These are phyloP conservation scores for Callipepla californica DNA, from an alignment of 2,113 vertebrate species.

Conservation along the genomic window DNA sequence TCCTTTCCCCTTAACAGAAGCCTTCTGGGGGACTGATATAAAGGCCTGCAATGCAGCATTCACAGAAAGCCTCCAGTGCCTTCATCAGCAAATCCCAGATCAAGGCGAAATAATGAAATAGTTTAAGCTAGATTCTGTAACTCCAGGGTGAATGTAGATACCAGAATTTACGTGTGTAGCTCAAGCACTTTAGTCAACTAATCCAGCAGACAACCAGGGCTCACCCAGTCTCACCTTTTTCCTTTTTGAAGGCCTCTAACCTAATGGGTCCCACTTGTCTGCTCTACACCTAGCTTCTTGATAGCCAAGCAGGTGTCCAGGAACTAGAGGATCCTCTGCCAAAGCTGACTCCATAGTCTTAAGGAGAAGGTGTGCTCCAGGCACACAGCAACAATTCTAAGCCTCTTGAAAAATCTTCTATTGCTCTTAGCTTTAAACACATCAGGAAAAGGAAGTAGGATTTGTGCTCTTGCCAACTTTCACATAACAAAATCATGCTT, in stretches of 20 bases:
- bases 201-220: background rate
- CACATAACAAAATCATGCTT: background rate
- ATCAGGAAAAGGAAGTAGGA: background rate
- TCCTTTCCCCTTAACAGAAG: background rate
- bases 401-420: background rate
- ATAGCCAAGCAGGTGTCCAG: background rate
- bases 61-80: background rate
- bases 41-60: background rate
- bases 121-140: background rate
- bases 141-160: background rate
- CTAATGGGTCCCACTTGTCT: fast-evolving
- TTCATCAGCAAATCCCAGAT: background rate
- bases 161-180: background rate
- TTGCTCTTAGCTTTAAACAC: background rate
- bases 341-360: background rate
- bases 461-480: background rate
- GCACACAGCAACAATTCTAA: background rate
- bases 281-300: background rate
- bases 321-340: background rate
- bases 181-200: background rate
- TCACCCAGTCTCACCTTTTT: background rate
- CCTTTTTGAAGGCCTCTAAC: background rate
- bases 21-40: background rate
- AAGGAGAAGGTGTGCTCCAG: background rate
- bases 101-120: background rate